These are phyloP conservation scores for Lates japonicus DNA, from an alignment of 2,797 vertebrate genomes.

Conservation along the genomic window DNA sequence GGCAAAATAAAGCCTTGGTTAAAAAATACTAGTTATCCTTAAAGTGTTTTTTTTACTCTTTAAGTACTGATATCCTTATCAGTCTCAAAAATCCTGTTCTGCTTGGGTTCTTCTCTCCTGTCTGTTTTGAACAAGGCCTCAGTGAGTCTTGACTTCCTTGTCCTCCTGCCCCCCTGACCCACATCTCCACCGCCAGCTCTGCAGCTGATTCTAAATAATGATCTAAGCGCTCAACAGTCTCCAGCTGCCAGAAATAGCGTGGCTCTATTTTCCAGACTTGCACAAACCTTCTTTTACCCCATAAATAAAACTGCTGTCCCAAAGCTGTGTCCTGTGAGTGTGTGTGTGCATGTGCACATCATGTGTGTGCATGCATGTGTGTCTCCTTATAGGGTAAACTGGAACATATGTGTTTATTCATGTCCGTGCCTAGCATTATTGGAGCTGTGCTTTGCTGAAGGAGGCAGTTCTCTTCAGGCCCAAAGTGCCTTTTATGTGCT, in stretches of 20 bases:
- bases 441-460: conserved; percentile 12
- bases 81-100: rapidly evolving
- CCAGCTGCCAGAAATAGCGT: conserved; percentile 69
- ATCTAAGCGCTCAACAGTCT: conserved; percentile 53
- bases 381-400: conserved; percentile 45
- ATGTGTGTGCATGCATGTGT: not conserved
- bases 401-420: conserved; percentile 59
- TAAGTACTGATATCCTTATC: no score
- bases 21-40: no score
- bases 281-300: conserved; percentile 54
- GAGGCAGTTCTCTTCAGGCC: not conserved
- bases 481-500: not conserved
- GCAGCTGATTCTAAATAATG: conserved; percentile 71
- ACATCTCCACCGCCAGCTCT: conserved; percentile 60
- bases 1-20: no score
- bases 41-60: no score
- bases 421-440: conserved; percentile 24
- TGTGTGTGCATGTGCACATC: conserved; percentile 4
- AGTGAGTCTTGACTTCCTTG: conserved; percentile 33
- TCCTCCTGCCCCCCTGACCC: conserved; percentile 63
- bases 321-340: not conserved
- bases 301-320: conserved; percentile 56
- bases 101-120: not conserved
- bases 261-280: conserved; percentile 59
- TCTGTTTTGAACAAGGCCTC: conserved; percentile 31